A percentile compares a stretch with the other conserved stretches of the same genome.
phyloP scores from a whole-genome alignment of 2,888 invertebrate species.

The Parnassius mnemosyne region DNA sequence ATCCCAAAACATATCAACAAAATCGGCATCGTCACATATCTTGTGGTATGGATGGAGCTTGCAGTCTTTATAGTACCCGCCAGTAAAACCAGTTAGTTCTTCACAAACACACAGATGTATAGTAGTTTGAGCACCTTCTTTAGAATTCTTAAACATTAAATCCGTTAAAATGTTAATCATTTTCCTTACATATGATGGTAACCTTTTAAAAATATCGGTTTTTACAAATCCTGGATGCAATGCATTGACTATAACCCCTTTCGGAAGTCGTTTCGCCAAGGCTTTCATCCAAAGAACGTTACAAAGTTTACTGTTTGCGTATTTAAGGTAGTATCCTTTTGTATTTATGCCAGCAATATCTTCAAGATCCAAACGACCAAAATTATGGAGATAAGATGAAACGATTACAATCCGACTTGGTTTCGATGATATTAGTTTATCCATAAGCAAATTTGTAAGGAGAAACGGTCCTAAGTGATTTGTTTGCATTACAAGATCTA shows the following conservation, averaged over 20 bases:
- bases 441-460: slow-evolving; percentile 83
- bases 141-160: slow-evolving; percentile 83
- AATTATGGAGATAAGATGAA: slow-evolving; percentile 55
- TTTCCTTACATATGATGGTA: slow-evolving; percentile 63
- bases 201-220: slow-evolving; percentile 86
- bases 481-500: slow-evolving; percentile 82
- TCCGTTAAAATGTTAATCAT: slow-evolving; percentile 78
- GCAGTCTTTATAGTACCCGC: slow-evolving; percentile 90
- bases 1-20: slow-evolving; percentile 89
- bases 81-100: slow-evolving; percentile 84
- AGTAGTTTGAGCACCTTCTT: slow-evolving; percentile 89
- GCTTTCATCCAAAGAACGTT: slow-evolving; percentile 66
- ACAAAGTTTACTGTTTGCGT: slow-evolving; percentile 64
- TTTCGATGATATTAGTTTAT: slow-evolving; percentile 59
- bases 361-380: slow-evolving; percentile 71
- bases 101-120: slow-evolving; percentile 87
- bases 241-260: slow-evolving; percentile 87
- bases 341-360: slow-evolving; percentile 39
- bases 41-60: slow-evolving; percentile 71
- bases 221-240: slow-evolving; percentile 91
- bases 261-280: slow-evolving; percentile 55
- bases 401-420: slow-evolving; percentile 70
- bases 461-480: slow-evolving; percentile 87
- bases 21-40: slow-evolving; percentile 81
- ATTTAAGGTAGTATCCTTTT: slow-evolving; percentile 62